phyloP scores from a whole-genome alignment of 2,888 invertebrate species.

The Fragum whitleyi region DNA sequence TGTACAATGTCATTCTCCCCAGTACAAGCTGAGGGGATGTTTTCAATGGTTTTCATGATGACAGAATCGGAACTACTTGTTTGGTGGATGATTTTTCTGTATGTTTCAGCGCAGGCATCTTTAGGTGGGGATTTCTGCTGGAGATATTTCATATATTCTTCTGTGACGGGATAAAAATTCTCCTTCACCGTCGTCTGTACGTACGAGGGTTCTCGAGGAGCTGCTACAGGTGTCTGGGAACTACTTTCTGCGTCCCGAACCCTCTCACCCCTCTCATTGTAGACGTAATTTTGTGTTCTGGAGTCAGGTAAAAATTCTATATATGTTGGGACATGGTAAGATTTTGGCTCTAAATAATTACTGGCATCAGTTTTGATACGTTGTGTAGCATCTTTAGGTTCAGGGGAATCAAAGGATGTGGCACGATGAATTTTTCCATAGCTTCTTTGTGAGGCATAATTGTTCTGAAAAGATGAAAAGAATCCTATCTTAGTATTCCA shows the following conservation, averaged over 20 bases:
- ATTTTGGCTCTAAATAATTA: conserved; percentile 69
- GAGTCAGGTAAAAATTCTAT: conserved; percentile 71
- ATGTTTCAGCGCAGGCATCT: conserved; percentile 42
- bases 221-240: background rate
- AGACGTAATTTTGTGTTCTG: conserved; percentile 57
- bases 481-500: no score
- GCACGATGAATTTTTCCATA: conserved; percentile 69
- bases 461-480: conserved; percentile 41
- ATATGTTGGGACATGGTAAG: conserved; percentile 58
- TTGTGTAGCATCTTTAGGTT: conserved; percentile 67
- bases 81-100: conserved; percentile 54
- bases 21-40: conserved; percentile 45
- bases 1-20: conserved; percentile 15
- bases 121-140: conserved; percentile 44
- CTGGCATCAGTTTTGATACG: conserved; percentile 55
- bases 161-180: conserved; percentile 49
- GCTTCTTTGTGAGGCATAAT: conserved; percentile 57
- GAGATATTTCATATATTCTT: conserved; percentile 58
- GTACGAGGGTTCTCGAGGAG: conserved; percentile 53
- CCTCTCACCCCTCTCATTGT: conserved; percentile 56
- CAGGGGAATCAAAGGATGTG: conserved; percentile 73
- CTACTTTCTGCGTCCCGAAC: conserved; percentile 32
- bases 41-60: conserved; percentile 62
- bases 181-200: conserved; percentile 66
- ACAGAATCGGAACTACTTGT: conserved; percentile 58